phyloP scores from a whole-genome alignment of 2,888 invertebrate species.

The Buathra laborator region DNA sequence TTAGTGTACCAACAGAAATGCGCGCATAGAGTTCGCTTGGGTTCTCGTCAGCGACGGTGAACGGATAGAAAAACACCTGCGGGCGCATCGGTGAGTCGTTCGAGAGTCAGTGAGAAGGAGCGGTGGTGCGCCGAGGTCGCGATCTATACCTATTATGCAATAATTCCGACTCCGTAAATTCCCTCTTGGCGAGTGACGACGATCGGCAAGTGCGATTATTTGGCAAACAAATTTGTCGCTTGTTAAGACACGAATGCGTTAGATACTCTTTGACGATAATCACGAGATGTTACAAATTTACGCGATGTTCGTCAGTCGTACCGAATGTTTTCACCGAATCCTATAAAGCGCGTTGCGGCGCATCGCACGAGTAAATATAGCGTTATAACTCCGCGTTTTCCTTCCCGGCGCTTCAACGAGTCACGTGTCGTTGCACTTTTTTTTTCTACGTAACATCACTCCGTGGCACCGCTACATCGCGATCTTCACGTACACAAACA shows the following conservation, averaged over 20 bases:
- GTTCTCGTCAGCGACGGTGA: no score
- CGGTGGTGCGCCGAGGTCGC: slow-evolving; percentile 17
- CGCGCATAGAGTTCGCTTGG: no score
- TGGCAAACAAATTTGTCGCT: neutral
- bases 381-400: neutral
- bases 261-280: no score
- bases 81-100: no score
- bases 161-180: neutral
- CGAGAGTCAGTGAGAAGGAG: neutral
- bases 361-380: slow-evolving; percentile 6
- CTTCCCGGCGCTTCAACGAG: neutral
- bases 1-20: no score
- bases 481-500: neutral
- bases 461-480: slow-evolving; percentile 22
- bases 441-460: slow-evolving; percentile 39
- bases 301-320: no score
- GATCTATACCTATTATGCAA: slow-evolving; percentile 28
- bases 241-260: neutral
- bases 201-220: neutral
- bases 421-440: slow-evolving; percentile 37
- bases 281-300: no score
- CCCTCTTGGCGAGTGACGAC: neutral
- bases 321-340: no score
- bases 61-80: no score
- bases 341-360: neutral